phyloP scores from a whole-genome alignment of 2,113 vertebrate genomes.

The Pongo pygmaeus region DNA sequence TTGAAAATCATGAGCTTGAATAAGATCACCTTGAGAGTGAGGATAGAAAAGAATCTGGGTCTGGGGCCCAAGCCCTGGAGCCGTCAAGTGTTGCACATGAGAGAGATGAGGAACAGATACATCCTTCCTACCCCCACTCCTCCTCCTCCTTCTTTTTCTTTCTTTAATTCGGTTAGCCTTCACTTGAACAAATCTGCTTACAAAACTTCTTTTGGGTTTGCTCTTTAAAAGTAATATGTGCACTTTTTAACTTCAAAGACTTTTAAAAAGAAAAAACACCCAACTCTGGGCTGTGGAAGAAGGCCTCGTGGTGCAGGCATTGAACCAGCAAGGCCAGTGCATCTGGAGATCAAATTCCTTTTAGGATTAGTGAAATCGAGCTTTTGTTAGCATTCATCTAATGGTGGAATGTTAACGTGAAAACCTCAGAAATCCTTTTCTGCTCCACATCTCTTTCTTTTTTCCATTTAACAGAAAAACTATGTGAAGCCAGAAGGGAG shows the following conservation, averaged over 20 bases:
- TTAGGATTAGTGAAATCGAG: slow-evolving; percentile 63
- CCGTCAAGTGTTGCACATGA: not conserved
- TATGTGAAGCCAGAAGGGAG: slow-evolving; percentile 52
- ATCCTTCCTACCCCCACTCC: too few relatives aligned
- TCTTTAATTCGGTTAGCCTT: slow-evolving; percentile 64
- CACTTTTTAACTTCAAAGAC: slow-evolving; percentile 61
- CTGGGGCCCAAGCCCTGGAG: not conserved
- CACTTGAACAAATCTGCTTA: slow-evolving; percentile 58
- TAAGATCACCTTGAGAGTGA: not conserved
- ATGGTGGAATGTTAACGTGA: slow-evolving; percentile 46
- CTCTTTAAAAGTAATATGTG: slow-evolving; percentile 52
- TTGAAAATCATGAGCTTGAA: slow-evolving; percentile 18
- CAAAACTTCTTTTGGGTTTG: slow-evolving; percentile 50
- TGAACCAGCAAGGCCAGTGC: slow-evolving; percentile 28
- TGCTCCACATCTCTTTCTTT: slow-evolving; percentile 54
- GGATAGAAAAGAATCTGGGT: not conserved
- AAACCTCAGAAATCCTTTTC: slow-evolving; percentile 61
- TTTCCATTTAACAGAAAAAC: slow-evolving; percentile 59
- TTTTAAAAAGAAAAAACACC: slow-evolving; percentile 44
- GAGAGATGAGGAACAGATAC: not conserved
- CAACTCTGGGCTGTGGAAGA: not conserved
- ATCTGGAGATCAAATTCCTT: slow-evolving; percentile 48
- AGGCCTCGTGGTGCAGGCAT: slow-evolving; percentile 25
- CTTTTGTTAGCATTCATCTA: slow-evolving; percentile 68
- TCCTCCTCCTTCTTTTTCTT: not conserved